Evolutionary conservation across 2,797 vertebrate genomes (phyloP).

Genomic region (Eupleurogrammus muticus): DNA sequence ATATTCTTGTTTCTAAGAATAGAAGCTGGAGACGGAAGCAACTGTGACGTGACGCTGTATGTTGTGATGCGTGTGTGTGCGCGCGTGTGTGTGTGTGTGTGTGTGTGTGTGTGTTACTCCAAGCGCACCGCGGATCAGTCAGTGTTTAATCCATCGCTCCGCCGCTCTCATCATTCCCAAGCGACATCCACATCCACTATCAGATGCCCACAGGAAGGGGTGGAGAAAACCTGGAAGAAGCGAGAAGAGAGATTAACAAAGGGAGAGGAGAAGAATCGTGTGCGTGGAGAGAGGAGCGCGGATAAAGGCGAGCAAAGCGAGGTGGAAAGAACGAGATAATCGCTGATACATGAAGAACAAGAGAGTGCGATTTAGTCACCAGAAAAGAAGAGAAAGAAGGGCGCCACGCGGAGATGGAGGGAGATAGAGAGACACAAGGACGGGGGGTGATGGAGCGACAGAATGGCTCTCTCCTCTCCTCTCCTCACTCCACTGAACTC

Average conservation of each 20-base stretch:
- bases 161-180: conserved; percentile 73
- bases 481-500: conserved; percentile 62
- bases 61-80: conserved; percentile 19
- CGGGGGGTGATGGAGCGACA: conserved; percentile 51
- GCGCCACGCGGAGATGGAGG: conserved; percentile 10
- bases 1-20: conserved; percentile 74
- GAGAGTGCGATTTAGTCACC: conserved; percentile 21
- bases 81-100: conserved; percentile 9
- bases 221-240: conserved; percentile 21
- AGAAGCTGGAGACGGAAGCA: conserved; percentile 64
- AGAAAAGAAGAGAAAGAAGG: conserved; percentile 12
- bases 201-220: conserved; percentile 52
- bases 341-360: conserved; percentile 45
- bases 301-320: conserved; percentile 30
- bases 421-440: conserved; percentile 31
- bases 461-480: conserved; percentile 57
- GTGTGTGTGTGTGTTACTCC: conserved; percentile 39
- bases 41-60: conserved; percentile 56
- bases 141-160: conserved; percentile 78
- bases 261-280: neutral
- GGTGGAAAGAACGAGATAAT: conserved; percentile 46
- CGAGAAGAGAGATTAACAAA: neutral
- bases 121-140: conserved; percentile 62
- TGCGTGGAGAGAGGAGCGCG: conserved; percentile 6
- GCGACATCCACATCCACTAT: conserved; percentile 71